Base-by-base conservation (phyloP, 2,113 vertebrate species). In the Nyctibius bracteatus region DNA sequence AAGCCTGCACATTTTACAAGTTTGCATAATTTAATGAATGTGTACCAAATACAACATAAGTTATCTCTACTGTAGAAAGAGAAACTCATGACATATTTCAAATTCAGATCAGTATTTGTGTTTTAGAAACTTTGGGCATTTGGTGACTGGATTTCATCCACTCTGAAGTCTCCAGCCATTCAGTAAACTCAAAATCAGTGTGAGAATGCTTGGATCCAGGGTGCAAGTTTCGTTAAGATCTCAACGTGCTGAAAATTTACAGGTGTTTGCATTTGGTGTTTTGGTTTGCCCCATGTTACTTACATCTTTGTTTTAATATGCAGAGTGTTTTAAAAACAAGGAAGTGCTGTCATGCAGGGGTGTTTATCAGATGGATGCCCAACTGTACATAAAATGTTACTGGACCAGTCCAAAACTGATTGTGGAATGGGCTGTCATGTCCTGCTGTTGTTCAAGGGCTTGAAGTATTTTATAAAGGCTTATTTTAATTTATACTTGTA, bases 401-500 rank as follows among this genome's bases (percentile, higher is more conserved):
- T 14, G 37, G 19, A 28, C 24, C 44, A 33, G 35, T 75, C 30
- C 57, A 91, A 63, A 96, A 51, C 22, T 14, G 39, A 51, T 23
- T 54, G 35, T 73, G 70, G 43, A 71, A 43, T 35, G 65, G 78
- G 31, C 52, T 63, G 31, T 33, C 54, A 23, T 80, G 18, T 74
- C 77, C 68, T 71, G 43, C 63, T 70, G 15, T 77, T 80, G 28
- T 63, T 83, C 49, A 57, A 61, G 59, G 72, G 27, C 54, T 52
- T 85, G 85, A 79, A 89, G 24, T 85, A 35, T 91, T 94, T 95
- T 80, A 55, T 75, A 92, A 93, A 81, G 46, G 77, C 20, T 67
- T 78, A 25, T 89, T 90, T n/a, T 68, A 66, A 67, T 88, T 95
- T 89, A 78, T 33, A 31, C 51, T 43, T 59, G 20, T 63, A 25